phyloP scores from a whole-genome alignment of 2,888 invertebrate species.

The Lithophane leautieri region DNA sequence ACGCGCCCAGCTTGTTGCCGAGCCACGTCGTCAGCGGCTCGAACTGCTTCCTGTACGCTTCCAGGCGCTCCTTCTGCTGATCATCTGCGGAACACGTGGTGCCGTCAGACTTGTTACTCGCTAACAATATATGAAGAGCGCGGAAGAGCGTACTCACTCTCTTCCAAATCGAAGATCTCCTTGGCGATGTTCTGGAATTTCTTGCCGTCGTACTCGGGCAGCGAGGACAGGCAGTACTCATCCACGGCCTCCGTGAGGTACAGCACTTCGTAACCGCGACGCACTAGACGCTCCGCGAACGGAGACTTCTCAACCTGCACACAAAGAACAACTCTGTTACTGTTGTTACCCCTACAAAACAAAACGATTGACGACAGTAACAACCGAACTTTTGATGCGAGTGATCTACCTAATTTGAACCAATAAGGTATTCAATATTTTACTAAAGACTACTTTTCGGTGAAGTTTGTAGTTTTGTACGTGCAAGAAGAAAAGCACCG shows the following conservation, averaged over 20 bases:
- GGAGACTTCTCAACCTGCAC: slow-evolving; percentile 95
- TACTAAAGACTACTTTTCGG: not conserved
- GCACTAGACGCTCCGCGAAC: slow-evolving; percentile 98
- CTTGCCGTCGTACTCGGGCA: slow-evolving; percentile 99
- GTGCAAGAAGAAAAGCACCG: not conserved
- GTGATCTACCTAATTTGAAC: not conserved
- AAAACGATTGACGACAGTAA: not conserved
- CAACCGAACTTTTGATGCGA: not conserved
- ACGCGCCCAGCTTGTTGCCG: slow-evolving; percentile 94
- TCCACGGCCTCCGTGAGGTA: slow-evolving; percentile 99
- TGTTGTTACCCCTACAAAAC: not conserved
- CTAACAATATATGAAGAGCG: too few relatives aligned
- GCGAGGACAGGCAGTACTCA: slow-evolving; percentile 98
- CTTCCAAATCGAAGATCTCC: slow-evolving; percentile 97
- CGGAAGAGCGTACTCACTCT: slow-evolving; percentile 85
- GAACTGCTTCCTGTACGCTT: slow-evolving; percentile 94
- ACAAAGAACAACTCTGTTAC: slow-evolving; percentile 90
- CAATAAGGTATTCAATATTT: not conserved
- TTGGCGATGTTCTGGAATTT: slow-evolving; percentile 99
- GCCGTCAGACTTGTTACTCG: not conserved
- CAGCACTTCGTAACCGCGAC: slow-evolving; percentile 98
- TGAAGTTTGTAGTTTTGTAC: not conserved
- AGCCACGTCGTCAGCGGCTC: slow-evolving; percentile 98
- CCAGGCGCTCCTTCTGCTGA: slow-evolving; percentile 93
- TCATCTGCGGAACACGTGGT: slow-evolving; percentile 79